Evolutionary conservation across 2,888 invertebrate genomes (phyloP).

Genomic region (Rapana venosa): DNA sequence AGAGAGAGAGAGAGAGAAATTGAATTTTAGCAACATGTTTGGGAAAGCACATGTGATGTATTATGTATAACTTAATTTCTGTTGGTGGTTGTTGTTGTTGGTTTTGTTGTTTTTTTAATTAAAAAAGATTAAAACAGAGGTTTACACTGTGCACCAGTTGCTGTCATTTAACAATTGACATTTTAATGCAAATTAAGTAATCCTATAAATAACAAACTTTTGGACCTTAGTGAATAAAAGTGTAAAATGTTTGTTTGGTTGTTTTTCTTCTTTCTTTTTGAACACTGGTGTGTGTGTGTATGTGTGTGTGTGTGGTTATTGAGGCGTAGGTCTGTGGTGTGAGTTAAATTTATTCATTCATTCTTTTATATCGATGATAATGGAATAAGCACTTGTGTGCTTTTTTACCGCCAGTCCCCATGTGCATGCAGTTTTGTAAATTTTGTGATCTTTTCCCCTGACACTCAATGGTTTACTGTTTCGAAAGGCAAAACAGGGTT

Average conservation of each 20-base stretch:
- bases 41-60: slow-evolving; percentile 99
- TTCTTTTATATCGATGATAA: background rate
- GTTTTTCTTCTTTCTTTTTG: no score
- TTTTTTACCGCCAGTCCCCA: no score
- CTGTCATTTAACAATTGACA: slow-evolving; percentile 85
- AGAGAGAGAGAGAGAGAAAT: background rate
- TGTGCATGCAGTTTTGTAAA: no score
- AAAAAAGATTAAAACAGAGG: no score
- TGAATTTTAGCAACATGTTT: slow-evolving; percentile 92
- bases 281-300: background rate
- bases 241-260: background rate
- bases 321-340: background rate
- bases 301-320: background rate
- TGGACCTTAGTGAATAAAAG: slow-evolving; percentile 83
- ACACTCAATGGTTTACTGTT: no score
- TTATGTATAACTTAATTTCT: slow-evolving; percentile 97
- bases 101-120: no score
- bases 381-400: background rate
- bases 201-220: slow-evolving; percentile 98
- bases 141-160: no score
- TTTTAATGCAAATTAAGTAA: slow-evolving; percentile 96
- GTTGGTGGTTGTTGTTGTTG: slow-evolving; percentile 75
- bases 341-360: background rate
- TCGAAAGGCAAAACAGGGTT: no score
- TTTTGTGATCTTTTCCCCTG: no score